These are phyloP conservation scores for Crepidodera aurea DNA, from an alignment of 2,888 invertebrate species.

Conservation along the genomic window DNA sequence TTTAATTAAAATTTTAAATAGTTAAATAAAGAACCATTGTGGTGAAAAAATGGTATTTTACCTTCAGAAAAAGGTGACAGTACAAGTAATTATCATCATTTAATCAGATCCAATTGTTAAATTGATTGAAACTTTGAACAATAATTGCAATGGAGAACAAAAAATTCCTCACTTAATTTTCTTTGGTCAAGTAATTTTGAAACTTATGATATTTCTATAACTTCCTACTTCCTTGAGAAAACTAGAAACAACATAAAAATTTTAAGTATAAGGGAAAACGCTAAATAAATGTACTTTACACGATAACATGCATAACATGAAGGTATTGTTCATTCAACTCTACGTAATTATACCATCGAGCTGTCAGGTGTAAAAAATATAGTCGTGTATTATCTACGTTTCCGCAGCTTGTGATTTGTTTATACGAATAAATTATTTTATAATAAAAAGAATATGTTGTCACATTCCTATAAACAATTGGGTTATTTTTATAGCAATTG, in stretches of 20 bases:
- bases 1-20: too few species aligned
- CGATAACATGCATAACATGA: background rate
- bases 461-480: background rate
- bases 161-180: too few species aligned
- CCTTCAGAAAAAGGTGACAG: too few species aligned
- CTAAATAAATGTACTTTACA: background rate
- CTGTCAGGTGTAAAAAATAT: slow-evolving; percentile 1
- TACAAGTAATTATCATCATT: too few species aligned
- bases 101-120: too few species aligned
- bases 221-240: background rate
- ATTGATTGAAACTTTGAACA: too few species aligned
- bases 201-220: background rate
- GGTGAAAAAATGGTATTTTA: too few species aligned
- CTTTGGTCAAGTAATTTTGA: background rate
- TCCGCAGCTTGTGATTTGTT: background rate
- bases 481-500: too few species aligned
- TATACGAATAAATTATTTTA: slow-evolving; percentile 1
- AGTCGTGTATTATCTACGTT: background rate
- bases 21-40: too few species aligned
- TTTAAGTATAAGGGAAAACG: background rate
- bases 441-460: background rate
- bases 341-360: background rate
- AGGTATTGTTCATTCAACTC: slow-evolving; percentile 5
- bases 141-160: too few species aligned
- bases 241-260: background rate